These are phyloP conservation scores for Propithecus deckenii DNA, from an alignment of 2,797 vertebrate genomes.

Conservation along the genomic window DNA sequence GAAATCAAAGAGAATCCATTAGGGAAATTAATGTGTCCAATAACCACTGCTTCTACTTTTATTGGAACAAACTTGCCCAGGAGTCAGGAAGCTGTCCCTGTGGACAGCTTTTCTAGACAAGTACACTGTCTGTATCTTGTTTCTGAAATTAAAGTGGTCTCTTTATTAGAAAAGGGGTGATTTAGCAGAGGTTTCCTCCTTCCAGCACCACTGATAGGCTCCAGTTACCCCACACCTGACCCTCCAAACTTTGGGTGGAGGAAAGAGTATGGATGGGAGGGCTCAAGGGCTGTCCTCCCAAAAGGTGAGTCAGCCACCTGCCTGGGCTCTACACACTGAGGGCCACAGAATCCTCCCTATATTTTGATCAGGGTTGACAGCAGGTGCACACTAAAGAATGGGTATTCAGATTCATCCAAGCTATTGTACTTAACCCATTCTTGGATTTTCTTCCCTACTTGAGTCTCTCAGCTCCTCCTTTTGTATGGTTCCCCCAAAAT, in stretches of 20 bases:
- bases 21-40: conserved; percentile 15
- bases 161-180: neutral
- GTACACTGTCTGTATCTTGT: neutral
- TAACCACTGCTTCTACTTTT: conserved; percentile 13
- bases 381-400: neutral
- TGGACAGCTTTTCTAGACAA: neutral
- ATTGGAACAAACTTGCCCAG: neutral
- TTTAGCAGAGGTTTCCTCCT: neutral
- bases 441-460: neutral
- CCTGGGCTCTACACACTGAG: neutral
- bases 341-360: neutral
- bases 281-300: neutral
- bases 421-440: neutral
- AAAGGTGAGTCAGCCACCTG: neutral
- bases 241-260: neutral
- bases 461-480: neutral
- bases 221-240: neutral
- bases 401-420: neutral
- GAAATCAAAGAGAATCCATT: neutral
- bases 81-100: neutral
- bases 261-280: neutral
- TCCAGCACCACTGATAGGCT: neutral
- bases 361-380: neutral
- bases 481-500: neutral
- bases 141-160: conserved; percentile 20